phyloP scores from a whole-genome alignment of 2,888 invertebrate genomes.

The Caenorhabditis zanzibari region DNA sequence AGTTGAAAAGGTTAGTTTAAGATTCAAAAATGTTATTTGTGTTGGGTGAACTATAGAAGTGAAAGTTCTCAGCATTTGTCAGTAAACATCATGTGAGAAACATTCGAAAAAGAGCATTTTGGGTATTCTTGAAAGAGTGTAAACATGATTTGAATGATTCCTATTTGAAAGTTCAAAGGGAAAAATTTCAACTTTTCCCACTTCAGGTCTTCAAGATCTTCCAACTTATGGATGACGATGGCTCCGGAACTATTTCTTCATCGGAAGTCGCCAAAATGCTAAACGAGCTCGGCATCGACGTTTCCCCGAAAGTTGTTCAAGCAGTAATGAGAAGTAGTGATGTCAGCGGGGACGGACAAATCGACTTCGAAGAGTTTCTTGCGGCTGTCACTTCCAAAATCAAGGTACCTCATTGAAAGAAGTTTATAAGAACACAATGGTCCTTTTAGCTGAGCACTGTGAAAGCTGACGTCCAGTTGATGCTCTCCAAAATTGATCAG shows the following conservation, averaged over 20 bases:
- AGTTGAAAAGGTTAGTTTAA: slow-evolving; percentile 71
- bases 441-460: slow-evolving; percentile 72
- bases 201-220: slow-evolving; percentile 75
- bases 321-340: slow-evolving; percentile 77
- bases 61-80: too few species aligned
- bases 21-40: not conserved
- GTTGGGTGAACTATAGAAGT: too few species aligned
- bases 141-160: not conserved
- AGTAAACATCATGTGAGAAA: too few species aligned
- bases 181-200: not conserved
- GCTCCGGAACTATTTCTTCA: slow-evolving; percentile 75
- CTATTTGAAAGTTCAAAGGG: not conserved
- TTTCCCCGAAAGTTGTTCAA: slow-evolving; percentile 78
- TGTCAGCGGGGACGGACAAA: slow-evolving; percentile 76
- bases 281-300: slow-evolving; percentile 75
- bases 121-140: too few species aligned
- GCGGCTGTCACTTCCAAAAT: slow-evolving; percentile 76
- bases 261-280: slow-evolving; percentile 77
- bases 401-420: slow-evolving; percentile 60
- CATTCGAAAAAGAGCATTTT: too few species aligned
- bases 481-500: slow-evolving; percentile 72
- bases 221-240: slow-evolving; percentile 77
- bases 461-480: slow-evolving; percentile 74
- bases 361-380: slow-evolving; percentile 77
- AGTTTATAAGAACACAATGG: not conserved